These are phyloP conservation scores for Sylvilagus bachmani DNA, from an alignment of 2,113 vertebrate species.

Conservation along the genomic window DNA sequence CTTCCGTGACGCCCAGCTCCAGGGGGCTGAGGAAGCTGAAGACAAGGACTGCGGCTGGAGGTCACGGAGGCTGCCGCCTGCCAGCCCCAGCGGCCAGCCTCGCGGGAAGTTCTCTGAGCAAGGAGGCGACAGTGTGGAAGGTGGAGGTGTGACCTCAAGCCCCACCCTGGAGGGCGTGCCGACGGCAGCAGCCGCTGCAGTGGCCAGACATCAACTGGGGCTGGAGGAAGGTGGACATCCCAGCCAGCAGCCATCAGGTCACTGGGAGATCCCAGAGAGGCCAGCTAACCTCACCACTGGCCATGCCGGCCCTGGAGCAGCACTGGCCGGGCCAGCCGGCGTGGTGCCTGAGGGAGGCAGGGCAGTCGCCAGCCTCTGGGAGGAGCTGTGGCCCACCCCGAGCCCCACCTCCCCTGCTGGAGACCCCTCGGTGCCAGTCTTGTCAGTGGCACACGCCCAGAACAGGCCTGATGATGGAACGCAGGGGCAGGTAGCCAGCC, in stretches of 20 bases:
- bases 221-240: not conserved
- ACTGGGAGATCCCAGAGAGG: slow-evolving; percentile 13
- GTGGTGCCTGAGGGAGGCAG: not conserved
- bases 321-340: not conserved
- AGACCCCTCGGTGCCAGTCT: not conserved
- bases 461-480: not conserved
- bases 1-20: slow-evolving; percentile 85
- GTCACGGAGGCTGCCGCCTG: slow-evolving; percentile 69
- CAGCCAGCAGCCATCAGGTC: slow-evolving; percentile 51
- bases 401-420: not conserved
- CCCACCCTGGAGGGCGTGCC: rapidly evolving
- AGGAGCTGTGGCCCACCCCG: not conserved
- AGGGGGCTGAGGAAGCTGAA: slow-evolving; percentile 84
- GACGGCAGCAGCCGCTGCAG: not conserved
- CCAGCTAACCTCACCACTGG: rapidly evolving
- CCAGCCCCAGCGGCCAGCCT: slow-evolving; percentile 53
- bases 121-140: not conserved
- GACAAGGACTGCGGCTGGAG: slow-evolving; percentile 72
- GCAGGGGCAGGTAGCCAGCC: not conserved
- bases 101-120: not conserved
- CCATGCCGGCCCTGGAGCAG: rapidly evolving
- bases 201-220: not conserved
- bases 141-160: not conserved
- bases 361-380: not conserved
- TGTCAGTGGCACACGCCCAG: not conserved